Conservation (phyloP, 2,797 vertebrate species). For the Gobio occitaniae region DNA sequence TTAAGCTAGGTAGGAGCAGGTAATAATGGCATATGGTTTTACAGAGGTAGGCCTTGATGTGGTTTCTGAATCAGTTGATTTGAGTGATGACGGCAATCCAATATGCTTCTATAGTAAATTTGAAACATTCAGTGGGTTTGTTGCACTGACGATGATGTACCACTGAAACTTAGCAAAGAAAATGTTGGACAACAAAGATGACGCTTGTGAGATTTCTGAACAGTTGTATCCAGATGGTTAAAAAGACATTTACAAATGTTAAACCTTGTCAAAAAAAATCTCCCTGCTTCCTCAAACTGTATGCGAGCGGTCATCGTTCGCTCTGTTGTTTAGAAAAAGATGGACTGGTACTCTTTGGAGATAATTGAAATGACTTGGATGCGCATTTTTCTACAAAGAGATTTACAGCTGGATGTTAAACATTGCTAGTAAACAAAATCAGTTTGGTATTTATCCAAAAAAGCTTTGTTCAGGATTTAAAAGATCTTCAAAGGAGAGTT, state of each 20-base stretch:
- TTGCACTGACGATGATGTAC: neutral
- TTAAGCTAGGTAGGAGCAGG: neutral
- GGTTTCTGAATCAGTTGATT: neutral
- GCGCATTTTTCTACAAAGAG: neutral
- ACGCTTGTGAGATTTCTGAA: slow-evolving; percentile 24
- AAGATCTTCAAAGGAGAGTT: neutral
- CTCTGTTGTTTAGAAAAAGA: neutral
- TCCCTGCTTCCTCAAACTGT: neutral
- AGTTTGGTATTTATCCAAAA: slow-evolving; percentile 13
- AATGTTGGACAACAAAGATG: slow-evolving; percentile 13
- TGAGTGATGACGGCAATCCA: neutral
- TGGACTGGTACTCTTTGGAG: neutral
- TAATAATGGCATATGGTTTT: neutral
- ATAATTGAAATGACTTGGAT: slow-evolving; percentile 14
- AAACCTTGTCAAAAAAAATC: neutral
- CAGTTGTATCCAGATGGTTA: neutral
- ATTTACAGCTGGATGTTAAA: slow-evolving; percentile 16
- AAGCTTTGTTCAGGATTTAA: neutral
- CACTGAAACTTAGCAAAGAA: neutral
- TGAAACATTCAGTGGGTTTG: neutral
- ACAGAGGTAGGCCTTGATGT: neutral
- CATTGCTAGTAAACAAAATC: slow-evolving; percentile 2
- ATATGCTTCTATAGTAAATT: neutral
- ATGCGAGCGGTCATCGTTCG: neutral
- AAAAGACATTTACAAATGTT: neutral